Conservation (phyloP, 2,113 vertebrate species). For the Callipepla squamata region DNA sequence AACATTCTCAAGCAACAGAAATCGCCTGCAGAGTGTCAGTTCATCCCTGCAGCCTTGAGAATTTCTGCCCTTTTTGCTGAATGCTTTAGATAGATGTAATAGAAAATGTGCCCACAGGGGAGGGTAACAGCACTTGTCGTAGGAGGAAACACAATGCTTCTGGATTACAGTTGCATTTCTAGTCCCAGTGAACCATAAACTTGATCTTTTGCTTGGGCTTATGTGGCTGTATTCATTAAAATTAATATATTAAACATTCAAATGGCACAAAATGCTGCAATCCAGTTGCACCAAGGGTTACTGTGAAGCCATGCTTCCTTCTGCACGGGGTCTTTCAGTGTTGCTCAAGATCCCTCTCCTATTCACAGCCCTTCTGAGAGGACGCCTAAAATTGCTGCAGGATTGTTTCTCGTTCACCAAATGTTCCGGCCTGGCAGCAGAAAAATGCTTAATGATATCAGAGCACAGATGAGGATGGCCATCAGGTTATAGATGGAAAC, state of each 20-base stretch:
- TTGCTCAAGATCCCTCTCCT: background rate
- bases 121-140: fast-evolving
- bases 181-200: background rate
- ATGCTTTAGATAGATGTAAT: background rate
- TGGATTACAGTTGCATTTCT: background rate
- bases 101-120: background rate
- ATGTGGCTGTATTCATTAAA: background rate
- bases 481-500: background rate
- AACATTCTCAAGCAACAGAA: background rate
- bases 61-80: background rate
- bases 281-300: background rate
- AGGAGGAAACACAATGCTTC: background rate
- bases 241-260: background rate
- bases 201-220: background rate
- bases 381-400: slow-evolving; percentile 1
- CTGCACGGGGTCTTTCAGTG: fast-evolving
- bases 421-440: background rate
- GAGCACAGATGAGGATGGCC: background rate
- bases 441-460: background rate
- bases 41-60: background rate
- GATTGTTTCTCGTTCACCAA: background rate
- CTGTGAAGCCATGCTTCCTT: background rate
- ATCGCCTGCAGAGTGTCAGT: background rate
- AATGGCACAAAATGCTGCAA: background rate
- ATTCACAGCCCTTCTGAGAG: background rate